A percentile compares a stretch with the other conserved stretches of the same genome.
These are phyloP conservation scores for Conops quadrifasciatus DNA, from an alignment of 2,888 invertebrate genomes.

Conservation along the genomic window DNA sequence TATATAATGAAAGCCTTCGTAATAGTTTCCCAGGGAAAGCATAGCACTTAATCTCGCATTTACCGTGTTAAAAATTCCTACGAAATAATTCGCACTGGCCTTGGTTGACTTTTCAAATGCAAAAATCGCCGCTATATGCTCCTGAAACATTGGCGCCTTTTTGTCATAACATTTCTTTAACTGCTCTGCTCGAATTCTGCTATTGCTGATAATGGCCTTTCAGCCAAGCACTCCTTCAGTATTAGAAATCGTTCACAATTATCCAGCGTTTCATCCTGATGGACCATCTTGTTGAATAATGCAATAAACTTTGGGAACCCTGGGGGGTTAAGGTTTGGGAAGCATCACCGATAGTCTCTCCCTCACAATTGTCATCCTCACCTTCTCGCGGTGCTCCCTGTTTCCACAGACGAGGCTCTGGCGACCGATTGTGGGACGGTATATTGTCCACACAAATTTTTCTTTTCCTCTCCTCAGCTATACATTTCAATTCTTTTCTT, in stretches of 20 bases:
- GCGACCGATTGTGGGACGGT: no score
- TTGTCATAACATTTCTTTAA: constrained; percentile 41
- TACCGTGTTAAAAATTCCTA: constrained; percentile 37
- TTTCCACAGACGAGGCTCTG: no score
- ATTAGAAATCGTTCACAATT: constrained; percentile 35
- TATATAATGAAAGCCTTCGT: no score
- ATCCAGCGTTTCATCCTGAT: constrained; percentile 38
- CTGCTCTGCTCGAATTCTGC: constrained; percentile 39
- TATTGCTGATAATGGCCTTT: constrained; percentile 32
- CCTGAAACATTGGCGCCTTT: constrained; percentile 42
- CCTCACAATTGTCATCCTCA: no score
- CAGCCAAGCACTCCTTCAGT: constrained; percentile 34
- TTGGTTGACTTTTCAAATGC: no score
- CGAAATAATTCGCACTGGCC: constrained; percentile 32
- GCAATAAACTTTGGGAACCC: constrained; percentile 41
- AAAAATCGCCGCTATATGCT: constrained; percentile 40
- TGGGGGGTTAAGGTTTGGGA: no score
- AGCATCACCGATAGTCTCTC: no score
- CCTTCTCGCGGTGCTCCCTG: no score
- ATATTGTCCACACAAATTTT: no score
- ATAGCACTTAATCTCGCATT: constrained; percentile 40
- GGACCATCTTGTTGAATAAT: constrained; percentile 40
- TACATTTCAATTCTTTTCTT: no score
- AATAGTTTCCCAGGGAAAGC: constrained; percentile 33
- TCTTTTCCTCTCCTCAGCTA: no score